Conservation (phyloP, 2,113 vertebrate species). For the Xerus inauris region DNA sequence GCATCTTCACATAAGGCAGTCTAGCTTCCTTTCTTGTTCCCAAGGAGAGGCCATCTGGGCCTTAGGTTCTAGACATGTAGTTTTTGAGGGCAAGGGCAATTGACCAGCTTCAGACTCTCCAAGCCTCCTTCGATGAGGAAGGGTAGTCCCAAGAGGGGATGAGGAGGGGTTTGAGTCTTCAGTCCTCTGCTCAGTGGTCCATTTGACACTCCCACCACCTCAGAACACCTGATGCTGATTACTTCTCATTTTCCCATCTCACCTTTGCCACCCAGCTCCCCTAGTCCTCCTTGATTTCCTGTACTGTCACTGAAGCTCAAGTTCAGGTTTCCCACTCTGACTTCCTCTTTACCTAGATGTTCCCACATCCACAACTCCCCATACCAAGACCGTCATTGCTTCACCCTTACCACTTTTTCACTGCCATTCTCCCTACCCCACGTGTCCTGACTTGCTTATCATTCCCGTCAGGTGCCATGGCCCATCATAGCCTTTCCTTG, state of each 20-base stretch:
- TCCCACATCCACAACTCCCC: neutral
- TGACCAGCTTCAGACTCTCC: neutral
- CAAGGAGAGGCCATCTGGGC: neutral
- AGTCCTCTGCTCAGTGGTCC: neutral
- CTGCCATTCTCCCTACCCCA: neutral
- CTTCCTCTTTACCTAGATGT: neutral
- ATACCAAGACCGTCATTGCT: neutral
- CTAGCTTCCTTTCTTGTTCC: neutral
- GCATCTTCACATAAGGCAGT: neutral
- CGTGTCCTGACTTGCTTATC: neutral
- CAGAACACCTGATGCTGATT: neutral
- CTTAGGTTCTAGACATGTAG: neutral
- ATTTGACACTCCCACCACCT: no score
- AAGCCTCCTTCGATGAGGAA: neutral
- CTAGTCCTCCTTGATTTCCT: neutral
- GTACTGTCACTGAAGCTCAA: no score
- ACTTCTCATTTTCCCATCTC: neutral
- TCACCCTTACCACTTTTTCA: neutral
- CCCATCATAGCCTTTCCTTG: neutral
- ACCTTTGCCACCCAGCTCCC: neutral
- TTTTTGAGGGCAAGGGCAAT: neutral
- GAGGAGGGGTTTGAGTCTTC: neutral
- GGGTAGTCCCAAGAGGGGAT: neutral
- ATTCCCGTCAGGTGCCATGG: neutral
- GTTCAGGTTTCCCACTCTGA: neutral